phyloP scores from a whole-genome alignment of 2,113 vertebrate genomes.

The Vireo altiloquus region DNA sequence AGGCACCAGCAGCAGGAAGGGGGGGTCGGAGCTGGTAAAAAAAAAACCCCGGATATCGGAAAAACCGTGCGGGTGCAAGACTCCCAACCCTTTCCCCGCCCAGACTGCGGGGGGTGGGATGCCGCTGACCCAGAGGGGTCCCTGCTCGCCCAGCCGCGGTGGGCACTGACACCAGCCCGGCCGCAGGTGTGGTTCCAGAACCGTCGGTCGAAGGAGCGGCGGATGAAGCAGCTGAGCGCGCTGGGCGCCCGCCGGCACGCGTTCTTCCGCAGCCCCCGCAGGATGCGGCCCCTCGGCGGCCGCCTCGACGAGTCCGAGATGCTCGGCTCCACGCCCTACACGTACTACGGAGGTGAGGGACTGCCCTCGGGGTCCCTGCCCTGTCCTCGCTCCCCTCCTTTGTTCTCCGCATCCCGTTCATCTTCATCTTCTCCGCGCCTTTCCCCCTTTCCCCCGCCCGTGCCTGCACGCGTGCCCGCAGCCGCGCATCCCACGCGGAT shows the following conservation, averaged over 20 bases:
- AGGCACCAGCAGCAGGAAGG: background rate
- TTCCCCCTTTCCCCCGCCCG: background rate
- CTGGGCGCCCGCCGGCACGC: conserved; percentile 92
- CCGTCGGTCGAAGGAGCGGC: conserved; percentile 93
- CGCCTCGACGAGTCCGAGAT: conserved; percentile 94
- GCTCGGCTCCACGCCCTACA: conserved; percentile 89
- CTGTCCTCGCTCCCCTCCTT: background rate
- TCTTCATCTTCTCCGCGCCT: accelerated
- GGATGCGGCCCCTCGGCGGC: conserved; percentile 93
- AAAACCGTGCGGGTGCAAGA: background rate
- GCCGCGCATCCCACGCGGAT: too few species aligned
- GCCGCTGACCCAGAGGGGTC: background rate
- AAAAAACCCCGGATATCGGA: background rate
- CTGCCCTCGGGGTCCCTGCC: background rate
- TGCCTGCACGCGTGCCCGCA: background rate
- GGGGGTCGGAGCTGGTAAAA: background rate
- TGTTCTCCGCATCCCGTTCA: background rate
- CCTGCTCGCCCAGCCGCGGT: background rate
- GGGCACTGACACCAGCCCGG: background rate
- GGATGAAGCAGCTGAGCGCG: conserved; percentile 97
- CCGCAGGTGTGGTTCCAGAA: conserved; percentile 98
- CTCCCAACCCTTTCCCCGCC: background rate
- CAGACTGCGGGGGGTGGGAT: background rate
- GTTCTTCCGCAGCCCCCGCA: conserved; percentile 92
- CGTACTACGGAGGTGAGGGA: conserved; percentile 91